A percentile compares a stretch with the other conserved stretches of the same genome.
Conservation (phyloP, 2,888 invertebrate species). For the Cryptosula pallasiana region DNA sequence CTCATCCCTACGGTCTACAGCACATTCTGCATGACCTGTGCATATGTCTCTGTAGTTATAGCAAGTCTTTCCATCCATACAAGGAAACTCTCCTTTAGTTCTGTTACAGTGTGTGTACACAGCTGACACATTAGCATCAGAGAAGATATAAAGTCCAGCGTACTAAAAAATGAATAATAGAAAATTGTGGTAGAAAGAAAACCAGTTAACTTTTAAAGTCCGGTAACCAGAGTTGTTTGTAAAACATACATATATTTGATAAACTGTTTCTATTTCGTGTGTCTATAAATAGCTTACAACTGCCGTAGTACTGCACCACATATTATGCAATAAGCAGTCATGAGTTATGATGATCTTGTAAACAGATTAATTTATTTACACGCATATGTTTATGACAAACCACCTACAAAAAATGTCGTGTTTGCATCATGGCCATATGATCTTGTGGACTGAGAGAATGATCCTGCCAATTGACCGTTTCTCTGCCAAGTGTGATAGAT, state of each 20-base stretch:
- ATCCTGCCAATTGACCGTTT: constrained; percentile 43
- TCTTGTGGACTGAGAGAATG: constrained; percentile 64
- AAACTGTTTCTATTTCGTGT: too few species aligned
- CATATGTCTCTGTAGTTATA: constrained; percentile 71
- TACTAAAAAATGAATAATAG: too few species aligned
- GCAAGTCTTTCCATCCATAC: constrained; percentile 67
- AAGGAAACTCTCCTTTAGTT: constrained; percentile 67
- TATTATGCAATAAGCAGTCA: too few species aligned
- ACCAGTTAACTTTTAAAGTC: too few species aligned
- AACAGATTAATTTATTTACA: too few species aligned
- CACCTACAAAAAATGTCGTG: constrained; percentile 76
- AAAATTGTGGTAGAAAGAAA: too few species aligned
- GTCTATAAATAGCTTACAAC: too few species aligned
- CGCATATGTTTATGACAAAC: too few species aligned
- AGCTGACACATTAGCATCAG: constrained; percentile 65
- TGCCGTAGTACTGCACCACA: too few species aligned
- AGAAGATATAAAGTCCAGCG: constrained; percentile 81
- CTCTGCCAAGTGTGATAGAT: constrained; percentile 47
- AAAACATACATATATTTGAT: too few species aligned
- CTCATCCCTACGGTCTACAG: constrained; percentile 59
- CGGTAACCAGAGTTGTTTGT: too few species aligned
- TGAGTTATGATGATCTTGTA: too few species aligned
- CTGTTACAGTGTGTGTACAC: constrained; percentile 37
- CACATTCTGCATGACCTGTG: constrained; percentile 72
- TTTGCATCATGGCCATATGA: constrained; percentile 90